These are phyloP conservation scores for Nomada flava DNA, from an alignment of 2,888 invertebrate genomes.

Conservation along the genomic window DNA sequence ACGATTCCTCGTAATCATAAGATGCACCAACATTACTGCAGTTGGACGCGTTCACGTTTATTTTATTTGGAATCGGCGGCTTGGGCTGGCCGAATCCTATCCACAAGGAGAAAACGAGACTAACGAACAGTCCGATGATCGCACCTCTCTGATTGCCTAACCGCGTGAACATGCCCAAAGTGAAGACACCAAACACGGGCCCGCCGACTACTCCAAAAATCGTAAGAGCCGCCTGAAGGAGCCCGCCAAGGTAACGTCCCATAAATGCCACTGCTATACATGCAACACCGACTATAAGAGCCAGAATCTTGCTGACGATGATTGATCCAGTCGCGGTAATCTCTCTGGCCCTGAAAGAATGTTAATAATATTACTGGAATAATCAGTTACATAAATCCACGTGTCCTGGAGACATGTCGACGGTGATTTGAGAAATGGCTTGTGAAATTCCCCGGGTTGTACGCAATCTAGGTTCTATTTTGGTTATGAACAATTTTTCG, in stretches of 20 bases:
- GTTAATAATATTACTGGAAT: background rate
- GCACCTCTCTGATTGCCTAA: slow-evolving; percentile 91
- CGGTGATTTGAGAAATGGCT: background rate
- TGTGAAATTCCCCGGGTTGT: background rate
- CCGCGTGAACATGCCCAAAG: slow-evolving; percentile 93
- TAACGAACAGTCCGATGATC: slow-evolving; percentile 87
- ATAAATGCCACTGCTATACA: slow-evolving; percentile 93
- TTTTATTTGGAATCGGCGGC: slow-evolving; percentile 85
- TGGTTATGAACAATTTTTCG: background rate
- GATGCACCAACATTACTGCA: slow-evolving; percentile 82
- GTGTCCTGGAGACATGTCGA: background rate
- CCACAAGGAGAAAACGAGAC: slow-evolving; percentile 91
- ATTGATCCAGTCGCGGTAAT: slow-evolving; percentile 61
- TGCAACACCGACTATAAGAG: slow-evolving; percentile 89
- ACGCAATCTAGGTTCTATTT: too few species aligned
- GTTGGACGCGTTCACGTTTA: slow-evolving; percentile 86
- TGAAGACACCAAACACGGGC: slow-evolving; percentile 93
- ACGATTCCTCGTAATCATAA: slow-evolving; percentile 11
- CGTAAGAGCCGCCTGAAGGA: slow-evolving; percentile 92
- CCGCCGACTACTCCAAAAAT: slow-evolving; percentile 95
- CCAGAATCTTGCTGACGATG: slow-evolving; percentile 86
- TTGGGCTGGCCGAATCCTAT: slow-evolving; percentile 93
- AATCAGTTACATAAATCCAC: background rate
- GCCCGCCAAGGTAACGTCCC: slow-evolving; percentile 86
- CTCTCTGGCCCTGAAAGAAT: slow-evolving; percentile 65